Evolutionary conservation across 1,140 invertebrate species (phyloP).

Genomic region (Ridgeia piscesae): DNA sequence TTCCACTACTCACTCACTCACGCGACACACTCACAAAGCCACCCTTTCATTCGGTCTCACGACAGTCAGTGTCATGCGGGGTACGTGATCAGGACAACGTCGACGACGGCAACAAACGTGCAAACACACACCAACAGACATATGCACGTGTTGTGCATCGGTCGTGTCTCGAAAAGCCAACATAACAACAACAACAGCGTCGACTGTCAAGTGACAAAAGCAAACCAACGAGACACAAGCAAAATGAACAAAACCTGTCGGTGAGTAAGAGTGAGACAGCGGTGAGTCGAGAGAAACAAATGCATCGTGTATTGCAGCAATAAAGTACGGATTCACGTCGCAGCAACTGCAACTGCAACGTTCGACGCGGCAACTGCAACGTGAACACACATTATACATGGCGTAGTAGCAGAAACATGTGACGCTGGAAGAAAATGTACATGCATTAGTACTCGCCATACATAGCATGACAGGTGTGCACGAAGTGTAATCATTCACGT

Average conservation of each 20-base stretch:
- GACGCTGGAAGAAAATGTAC: neutral
- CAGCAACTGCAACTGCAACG: too few species aligned
- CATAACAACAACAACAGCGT: neutral
- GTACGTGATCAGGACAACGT: neutral
- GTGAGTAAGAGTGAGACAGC: neutral
- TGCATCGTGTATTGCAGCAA: neutral
- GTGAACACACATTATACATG: neutral
- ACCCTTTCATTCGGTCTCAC: neutral
- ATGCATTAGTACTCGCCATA: neutral
- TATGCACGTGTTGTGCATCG: neutral
- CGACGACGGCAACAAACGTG: neutral
- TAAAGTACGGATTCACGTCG: neutral
- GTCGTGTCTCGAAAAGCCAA: neutral
- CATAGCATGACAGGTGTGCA: neutral
- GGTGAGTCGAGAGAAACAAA: neutral
- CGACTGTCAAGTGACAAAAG: neutral
- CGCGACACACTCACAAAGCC: neutral
- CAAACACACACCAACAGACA: neutral
- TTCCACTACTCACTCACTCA: neutral
- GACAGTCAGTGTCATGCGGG: neutral
- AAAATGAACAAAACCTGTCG: neutral
- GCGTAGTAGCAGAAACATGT: neutral
- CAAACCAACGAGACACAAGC: neutral
- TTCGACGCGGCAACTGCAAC: neutral
- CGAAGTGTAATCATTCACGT: neutral